phyloP scores from a whole-genome alignment of 2,113 vertebrate genomes.

The Rhinolophus ferrumequinum region DNA sequence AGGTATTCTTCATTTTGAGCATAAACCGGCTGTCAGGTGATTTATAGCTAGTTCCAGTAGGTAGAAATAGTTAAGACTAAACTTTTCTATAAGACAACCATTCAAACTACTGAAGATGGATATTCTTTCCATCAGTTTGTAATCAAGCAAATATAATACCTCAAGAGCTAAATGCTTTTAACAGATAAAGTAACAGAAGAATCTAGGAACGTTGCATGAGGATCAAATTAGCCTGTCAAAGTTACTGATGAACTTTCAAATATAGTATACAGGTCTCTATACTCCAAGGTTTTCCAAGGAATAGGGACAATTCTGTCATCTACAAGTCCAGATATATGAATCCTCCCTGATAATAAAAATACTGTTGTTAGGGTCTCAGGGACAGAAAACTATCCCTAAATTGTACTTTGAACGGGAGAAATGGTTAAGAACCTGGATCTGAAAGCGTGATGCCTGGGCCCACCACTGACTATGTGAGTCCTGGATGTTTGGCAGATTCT shows the following conservation, averaged over 20 bases:
- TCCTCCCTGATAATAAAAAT: not conserved
- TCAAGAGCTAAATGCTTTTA: not conserved
- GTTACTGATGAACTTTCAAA: not conserved
- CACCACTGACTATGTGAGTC: not conserved
- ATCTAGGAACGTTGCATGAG: not conserved
- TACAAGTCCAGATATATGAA: not conserved
- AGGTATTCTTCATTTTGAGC: conserved; percentile 3
- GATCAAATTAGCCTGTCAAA: not conserved
- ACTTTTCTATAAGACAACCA: not conserved
- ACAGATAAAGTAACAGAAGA: not conserved
- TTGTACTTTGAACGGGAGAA: not conserved
- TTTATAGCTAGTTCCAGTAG: not conserved
- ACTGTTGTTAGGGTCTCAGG: not conserved
- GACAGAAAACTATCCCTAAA: not conserved
- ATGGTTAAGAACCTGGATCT: not conserved
- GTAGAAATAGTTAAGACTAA: not conserved
- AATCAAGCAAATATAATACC: not conserved
- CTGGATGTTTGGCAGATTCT: not conserved
- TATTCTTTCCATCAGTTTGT: not conserved
- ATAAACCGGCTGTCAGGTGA: not conserved
- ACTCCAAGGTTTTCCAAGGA: not conserved
- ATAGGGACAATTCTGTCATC: not conserved
- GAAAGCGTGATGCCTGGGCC: not conserved
- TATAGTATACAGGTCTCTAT: not conserved
- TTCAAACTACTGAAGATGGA: not conserved